These are phyloP conservation scores for Numenius arquata DNA, from an alignment of 2,113 vertebrate species.

Conservation along the genomic window DNA sequence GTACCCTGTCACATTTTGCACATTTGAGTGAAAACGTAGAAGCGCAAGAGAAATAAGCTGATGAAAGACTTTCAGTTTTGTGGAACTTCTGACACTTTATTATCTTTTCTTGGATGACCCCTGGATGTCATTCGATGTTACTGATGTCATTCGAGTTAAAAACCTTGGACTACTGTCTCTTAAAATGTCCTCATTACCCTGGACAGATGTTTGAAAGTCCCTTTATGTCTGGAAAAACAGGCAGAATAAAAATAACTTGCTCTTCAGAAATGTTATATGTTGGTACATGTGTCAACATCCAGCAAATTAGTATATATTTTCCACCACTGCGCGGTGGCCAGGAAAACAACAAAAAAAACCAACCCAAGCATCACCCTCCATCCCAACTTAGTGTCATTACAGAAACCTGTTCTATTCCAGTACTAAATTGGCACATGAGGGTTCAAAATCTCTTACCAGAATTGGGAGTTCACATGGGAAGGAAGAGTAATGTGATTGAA, in stretches of 20 bases:
- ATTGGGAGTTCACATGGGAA: background rate
- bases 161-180: background rate
- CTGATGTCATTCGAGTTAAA: background rate
- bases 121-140: no score
- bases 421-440: background rate
- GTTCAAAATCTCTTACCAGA: background rate
- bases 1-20: background rate
- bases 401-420: background rate
- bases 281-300: background rate
- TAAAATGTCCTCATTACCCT: background rate
- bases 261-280: background rate
- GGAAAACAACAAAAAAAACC: background rate
- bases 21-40: background rate
- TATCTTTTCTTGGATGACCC: background rate
- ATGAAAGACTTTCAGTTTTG: background rate
- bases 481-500: background rate
- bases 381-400: background rate
- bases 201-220: background rate
- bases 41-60: background rate
- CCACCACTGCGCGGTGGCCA: background rate
- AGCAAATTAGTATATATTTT: background rate
- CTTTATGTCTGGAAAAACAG: background rate
- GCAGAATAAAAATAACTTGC: background rate
- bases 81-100: background rate
- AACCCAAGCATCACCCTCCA: rapidly evolving